phyloP scores from a whole-genome alignment of 2,888 invertebrate genomes.

The Cetonia aurata region DNA sequence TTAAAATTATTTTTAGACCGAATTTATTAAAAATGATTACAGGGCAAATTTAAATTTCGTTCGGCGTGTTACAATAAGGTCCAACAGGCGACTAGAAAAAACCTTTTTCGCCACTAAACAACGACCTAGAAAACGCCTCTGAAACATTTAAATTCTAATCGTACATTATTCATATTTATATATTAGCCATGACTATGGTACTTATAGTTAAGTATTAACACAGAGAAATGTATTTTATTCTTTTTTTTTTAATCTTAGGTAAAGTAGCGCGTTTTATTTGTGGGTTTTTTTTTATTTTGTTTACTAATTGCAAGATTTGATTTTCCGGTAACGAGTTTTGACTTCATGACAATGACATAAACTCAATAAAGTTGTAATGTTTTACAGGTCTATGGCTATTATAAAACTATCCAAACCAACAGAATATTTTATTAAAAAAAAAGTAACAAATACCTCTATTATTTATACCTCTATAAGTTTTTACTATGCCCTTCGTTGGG shows the following conservation, averaged over 20 bases:
- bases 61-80: too few relatives aligned
- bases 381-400: slow-evolving; percentile 15
- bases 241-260: slow-evolving; percentile 27
- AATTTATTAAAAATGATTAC: too few relatives aligned
- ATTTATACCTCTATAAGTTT: too few relatives aligned
- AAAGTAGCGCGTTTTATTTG: slow-evolving; percentile 32
- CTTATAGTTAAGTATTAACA: neutral
- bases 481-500: too few relatives aligned
- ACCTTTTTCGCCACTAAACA: slow-evolving; percentile 42
- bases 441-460: too few relatives aligned
- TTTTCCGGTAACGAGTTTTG: neutral
- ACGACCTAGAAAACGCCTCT: neutral
- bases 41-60: too few relatives aligned
- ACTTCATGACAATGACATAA: too few relatives aligned
- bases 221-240: slow-evolving; percentile 16
- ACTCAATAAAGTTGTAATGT: too few relatives aligned
- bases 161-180: slow-evolving; percentile 48
- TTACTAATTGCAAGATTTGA: neutral
- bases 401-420: neutral
- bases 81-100: too few relatives aligned
- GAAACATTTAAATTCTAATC: neutral
- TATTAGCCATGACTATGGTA: slow-evolving; percentile 47
- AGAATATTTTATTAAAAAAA: too few relatives aligned
- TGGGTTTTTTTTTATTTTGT: neutral
- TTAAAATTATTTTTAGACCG: too few relatives aligned